Conservation (phyloP, 1,140 invertebrate species). For the Venturia canescens region DNA sequence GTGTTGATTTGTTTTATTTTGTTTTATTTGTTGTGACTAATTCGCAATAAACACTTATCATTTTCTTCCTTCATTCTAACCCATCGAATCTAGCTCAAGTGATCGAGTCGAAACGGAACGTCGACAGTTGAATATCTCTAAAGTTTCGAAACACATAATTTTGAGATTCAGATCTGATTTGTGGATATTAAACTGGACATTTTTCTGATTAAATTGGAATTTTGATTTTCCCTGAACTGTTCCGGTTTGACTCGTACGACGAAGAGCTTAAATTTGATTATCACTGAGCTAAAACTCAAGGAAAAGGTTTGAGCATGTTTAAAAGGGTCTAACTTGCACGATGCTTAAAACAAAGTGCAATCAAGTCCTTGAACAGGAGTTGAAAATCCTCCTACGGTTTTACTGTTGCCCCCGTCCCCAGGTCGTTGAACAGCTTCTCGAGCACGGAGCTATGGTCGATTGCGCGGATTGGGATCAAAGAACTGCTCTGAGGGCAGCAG, state of each 20-base stretch:
- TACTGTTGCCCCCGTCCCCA: slow-evolving; percentile 53
- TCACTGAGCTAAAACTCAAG: slow-evolving; percentile 12
- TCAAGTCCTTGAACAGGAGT: slow-evolving; percentile 25
- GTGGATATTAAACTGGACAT: too few relatives aligned
- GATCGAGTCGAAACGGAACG: slow-evolving; percentile 2
- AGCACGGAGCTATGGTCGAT: slow-evolving; percentile 89
- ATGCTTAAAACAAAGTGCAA: slow-evolving; percentile 46
- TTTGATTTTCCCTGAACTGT: neutral
- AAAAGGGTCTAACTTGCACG: slow-evolving; percentile 1
- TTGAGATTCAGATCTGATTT: too few relatives aligned
- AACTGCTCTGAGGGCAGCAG: slow-evolving; percentile 87
- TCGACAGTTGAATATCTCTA: neutral
- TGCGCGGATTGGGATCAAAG: slow-evolving; percentile 86
- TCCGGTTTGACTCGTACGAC: neutral
- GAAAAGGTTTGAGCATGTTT: slow-evolving; percentile 8
- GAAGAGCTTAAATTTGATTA: neutral
- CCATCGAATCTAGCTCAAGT: neutral
- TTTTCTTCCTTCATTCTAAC: slow-evolving; percentile 33
- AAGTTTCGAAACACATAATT: too few relatives aligned
- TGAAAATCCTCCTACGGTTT: neutral
- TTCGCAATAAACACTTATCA: slow-evolving; percentile 39
- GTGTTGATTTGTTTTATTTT: slow-evolving; percentile 60
- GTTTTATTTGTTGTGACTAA: slow-evolving; percentile 46
- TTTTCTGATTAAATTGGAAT: neutral
- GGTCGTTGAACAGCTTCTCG: slow-evolving; percentile 89